Evolutionary conservation across 2,113 vertebrate genomes (phyloP), one percentile per base, ranked within the genome.

Genomic region (Bombycilla garrulus): DNA sequence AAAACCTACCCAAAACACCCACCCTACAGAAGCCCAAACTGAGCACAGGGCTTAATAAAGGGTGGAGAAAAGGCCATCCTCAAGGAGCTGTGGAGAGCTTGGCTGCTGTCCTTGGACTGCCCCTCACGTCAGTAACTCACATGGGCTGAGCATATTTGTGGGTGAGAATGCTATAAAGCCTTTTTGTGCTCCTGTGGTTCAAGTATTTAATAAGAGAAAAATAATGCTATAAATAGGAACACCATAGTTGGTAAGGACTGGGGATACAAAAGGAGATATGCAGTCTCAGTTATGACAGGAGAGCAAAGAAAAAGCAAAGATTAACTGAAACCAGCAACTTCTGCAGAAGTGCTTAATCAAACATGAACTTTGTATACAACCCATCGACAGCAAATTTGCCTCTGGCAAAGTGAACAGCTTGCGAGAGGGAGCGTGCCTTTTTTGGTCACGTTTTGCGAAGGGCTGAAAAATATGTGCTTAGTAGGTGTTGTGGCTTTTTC

Each of bases 371-470:
- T 84, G 81, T 82, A 80, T 47, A 91, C 87, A 95, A 77, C 50
- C 45, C 84, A 87, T 62, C 2, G 4, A 85, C 85, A 86, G 62
- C 57, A 86, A 66, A 91, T 83, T 40, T 62, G 58, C 62, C 61
- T 88, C 80, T 82, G 0, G 0, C 33, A n/a, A 86, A 92, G 50
- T 2, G 81, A 95, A 85, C 58, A 88, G 94, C 92, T 85, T 86
- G 93, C 0, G 1, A 91, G 87, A 22, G 0, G 58, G 53, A 96
- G 33, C 10, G 67, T 76, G 89, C 95, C 94, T 93, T 96, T 95
- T 96, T 95, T 95, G 93, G 95, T 96, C 85, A 94, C 81, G 6
- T 90, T 94, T 88, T 91, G 71, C 82, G 82, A 91, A 82, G 71
- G 78, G 71, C 51, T 90, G 90, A 91, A 94, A 94, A 96, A 92